Evolutionary conservation across 2,797 vertebrate genomes (phyloP).

Genomic region (Percopsis omiscomaycus): DNA sequence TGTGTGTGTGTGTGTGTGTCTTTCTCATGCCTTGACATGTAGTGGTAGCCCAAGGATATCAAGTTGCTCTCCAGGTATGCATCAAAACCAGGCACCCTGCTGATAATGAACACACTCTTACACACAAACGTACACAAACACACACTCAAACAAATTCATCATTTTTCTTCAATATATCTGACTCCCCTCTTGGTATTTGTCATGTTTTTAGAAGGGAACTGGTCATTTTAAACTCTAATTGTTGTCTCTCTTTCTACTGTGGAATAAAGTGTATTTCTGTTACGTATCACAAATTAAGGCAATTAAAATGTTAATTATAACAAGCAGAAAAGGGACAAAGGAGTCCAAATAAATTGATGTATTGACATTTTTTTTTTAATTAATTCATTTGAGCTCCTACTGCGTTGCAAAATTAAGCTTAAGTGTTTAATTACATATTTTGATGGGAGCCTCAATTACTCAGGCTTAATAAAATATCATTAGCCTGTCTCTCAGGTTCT

Average conservation of each 20-base stretch:
- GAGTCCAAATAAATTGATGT: slow-evolving; percentile 89
- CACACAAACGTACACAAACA: slow-evolving; percentile 31
- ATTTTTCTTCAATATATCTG: background rate
- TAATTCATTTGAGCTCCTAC: slow-evolving; percentile 89
- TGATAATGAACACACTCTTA: slow-evolving; percentile 69
- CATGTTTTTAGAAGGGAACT: slow-evolving; percentile 29
- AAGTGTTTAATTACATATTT: slow-evolving; percentile 98
- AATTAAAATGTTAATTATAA: slow-evolving; percentile 82
- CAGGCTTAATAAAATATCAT: slow-evolving; percentile 90
- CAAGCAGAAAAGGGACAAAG: slow-evolving; percentile 82
- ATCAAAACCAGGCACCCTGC: slow-evolving; percentile 72
- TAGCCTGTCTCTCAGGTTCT: slow-evolving; percentile 86
- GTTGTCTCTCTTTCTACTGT: slow-evolving; percentile 52
- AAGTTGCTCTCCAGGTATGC: slow-evolving; percentile 78
- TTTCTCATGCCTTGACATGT: slow-evolving; percentile 65
- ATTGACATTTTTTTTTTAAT: slow-evolving; percentile 87
- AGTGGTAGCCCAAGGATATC: slow-evolving; percentile 77
- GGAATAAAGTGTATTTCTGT: slow-evolving; percentile 67
- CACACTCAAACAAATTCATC: slow-evolving; percentile 18
- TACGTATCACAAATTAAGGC: slow-evolving; percentile 74
- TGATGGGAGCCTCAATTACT: slow-evolving; percentile 94
- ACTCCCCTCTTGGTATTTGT: slow-evolving; percentile 1
- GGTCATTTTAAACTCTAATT: slow-evolving; percentile 39
- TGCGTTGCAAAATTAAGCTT: slow-evolving; percentile 90
- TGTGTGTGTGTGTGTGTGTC: slow-evolving; percentile 41